These are phyloP conservation scores for Pangasius krempfi DNA, from an alignment of 2,797 vertebrate species.

Conservation along the genomic window DNA sequence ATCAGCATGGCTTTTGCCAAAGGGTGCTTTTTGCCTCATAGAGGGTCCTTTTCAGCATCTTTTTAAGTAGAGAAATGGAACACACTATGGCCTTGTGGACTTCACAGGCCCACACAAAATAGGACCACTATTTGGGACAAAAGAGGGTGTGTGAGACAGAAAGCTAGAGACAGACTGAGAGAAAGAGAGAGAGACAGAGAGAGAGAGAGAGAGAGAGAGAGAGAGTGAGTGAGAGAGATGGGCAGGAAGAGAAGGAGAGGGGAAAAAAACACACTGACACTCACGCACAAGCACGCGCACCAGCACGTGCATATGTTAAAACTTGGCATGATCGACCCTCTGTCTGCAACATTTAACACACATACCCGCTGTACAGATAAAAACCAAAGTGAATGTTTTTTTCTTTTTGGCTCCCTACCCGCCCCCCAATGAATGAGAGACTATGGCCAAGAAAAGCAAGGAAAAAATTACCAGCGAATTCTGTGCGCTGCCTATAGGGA, in stretches of 20 bases:
- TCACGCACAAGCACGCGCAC: background rate
- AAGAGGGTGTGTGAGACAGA: background rate
- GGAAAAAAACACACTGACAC: background rate
- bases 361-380: background rate
- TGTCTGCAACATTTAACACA: background rate
- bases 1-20: background rate
- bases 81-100: background rate
- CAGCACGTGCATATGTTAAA: background rate
- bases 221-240: background rate
- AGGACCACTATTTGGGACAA: background rate
- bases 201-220: background rate
- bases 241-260: background rate
- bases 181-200: background rate
- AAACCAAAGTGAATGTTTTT: background rate
- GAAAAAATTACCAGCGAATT: background rate
- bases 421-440: background rate
- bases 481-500: background rate
- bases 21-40: conserved; percentile 5
- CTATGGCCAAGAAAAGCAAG: background rate
- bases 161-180: background rate
- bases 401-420: too few species aligned
- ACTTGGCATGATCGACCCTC: background rate
- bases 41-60: background rate
- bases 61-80: background rate
- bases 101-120: background rate